Percentiles rank a stretch among this genome's conserved stretches.
Conservation (phyloP, 2,888 invertebrate genomes). For the Lepidonotus clava region DNA sequence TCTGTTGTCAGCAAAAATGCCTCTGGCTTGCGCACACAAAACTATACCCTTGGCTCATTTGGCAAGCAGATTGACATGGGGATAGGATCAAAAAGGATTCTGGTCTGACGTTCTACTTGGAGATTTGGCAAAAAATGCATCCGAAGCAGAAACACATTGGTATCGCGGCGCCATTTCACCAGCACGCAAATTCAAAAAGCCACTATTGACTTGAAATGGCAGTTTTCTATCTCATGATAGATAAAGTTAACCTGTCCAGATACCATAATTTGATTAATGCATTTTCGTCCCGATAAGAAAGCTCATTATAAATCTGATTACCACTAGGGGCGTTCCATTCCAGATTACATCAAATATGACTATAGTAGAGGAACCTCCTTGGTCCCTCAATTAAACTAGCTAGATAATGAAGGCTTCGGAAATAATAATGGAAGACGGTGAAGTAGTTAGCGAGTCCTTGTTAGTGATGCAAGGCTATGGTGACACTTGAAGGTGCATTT, state of each 20-base stretch:
- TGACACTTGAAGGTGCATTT: conserved; percentile 20
- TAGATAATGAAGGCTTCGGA: neutral
- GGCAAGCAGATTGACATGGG: conserved; percentile 15
- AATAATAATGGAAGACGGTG: conserved; percentile 9
- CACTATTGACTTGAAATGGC: conserved; percentile 17
- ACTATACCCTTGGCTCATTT: conserved; percentile 19
- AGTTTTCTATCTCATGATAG: conserved; percentile 2
- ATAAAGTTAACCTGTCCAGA: neutral
- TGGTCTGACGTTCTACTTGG: neutral
- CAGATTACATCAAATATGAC: conserved; percentile 7
- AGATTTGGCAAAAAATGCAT: neutral
- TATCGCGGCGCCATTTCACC: neutral
- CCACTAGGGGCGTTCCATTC: neutral
- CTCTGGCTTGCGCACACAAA: neutral
- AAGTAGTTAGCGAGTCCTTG: neutral
- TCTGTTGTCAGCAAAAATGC: neutral
- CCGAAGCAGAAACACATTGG: neutral
- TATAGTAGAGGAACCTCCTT: neutral
- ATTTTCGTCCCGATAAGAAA: conserved; percentile 12
- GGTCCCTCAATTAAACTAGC: conserved; percentile 18
- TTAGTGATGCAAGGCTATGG: neutral
- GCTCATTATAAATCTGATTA: conserved; percentile 33
- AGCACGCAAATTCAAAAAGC: neutral
- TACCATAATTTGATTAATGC: neutral
- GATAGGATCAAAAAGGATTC: neutral